These are phyloP conservation scores for Epistrophe eligans DNA, from an alignment of 2,888 invertebrate species.

Conservation along the genomic window DNA sequence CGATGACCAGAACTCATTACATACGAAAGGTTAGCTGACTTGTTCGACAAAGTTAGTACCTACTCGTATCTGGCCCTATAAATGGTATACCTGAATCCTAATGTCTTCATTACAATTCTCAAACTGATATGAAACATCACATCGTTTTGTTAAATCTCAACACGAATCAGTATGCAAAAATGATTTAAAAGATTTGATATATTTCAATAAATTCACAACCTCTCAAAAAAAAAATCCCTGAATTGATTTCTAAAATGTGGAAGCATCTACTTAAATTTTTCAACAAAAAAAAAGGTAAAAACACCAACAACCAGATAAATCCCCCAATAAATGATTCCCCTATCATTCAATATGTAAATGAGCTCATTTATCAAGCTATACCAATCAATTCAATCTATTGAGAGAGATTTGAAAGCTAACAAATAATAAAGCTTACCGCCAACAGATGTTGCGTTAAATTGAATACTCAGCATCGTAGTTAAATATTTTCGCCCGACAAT, in stretches of 20 bases:
- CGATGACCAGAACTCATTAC: too few relatives aligned
- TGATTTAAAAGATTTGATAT: slow-evolving; percentile 18
- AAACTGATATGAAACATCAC: neutral
- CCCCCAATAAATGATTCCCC: slow-evolving; percentile 21
- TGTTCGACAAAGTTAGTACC: too few relatives aligned
- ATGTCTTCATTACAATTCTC: too few relatives aligned
- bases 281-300: neutral
- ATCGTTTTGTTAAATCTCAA: slow-evolving; percentile 4
- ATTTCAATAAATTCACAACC: slow-evolving; percentile 9
- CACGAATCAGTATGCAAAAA: slow-evolving; percentile 11
- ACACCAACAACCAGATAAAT: slow-evolving; percentile 2
- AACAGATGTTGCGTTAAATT: slow-evolving; percentile 48
- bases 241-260: slow-evolving; percentile 4
- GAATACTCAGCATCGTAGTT: slow-evolving; percentile 22
- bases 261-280: slow-evolving; percentile 1
- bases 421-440: slow-evolving; percentile 45
- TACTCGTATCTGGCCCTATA: too few relatives aligned
- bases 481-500: neutral
- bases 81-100: neutral
- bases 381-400: slow-evolving; percentile 43
- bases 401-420: slow-evolving; percentile 42
- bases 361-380: slow-evolving; percentile 39
- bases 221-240: neutral
- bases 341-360: slow-evolving; percentile 44
- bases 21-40: too few relatives aligned